Evolutionary conservation across 92 coral and sea anemone species (phyloP), one percentile per base, ranked within the genome.

Genomic region (Porites lobata): DNA sequence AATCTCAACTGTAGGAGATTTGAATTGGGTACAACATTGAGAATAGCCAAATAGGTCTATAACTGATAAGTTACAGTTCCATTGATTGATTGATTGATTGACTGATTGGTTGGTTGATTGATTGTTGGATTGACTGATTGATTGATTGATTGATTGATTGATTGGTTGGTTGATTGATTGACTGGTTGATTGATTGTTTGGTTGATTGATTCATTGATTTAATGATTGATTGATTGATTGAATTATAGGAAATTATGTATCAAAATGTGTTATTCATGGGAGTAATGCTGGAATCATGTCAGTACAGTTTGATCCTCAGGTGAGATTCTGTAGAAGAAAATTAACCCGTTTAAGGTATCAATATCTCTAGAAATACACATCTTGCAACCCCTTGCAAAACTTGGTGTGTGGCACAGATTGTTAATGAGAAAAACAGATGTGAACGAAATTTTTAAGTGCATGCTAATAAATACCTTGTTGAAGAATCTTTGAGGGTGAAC

Each of bases 281-380:
- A 88, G 99, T 64, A 94, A 97, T 75, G 96, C 94, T 51, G 98
- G 98, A 47, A 92, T 97, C 71, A 96, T 94, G 80, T 97, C 99
- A 4, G 95, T 97, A 38, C 96, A 97, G 80, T 94, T 96, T 76
- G 99, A 96, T 77, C 89, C 94, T 20, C 99, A 92, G 98, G 99
- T 97, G 19, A 53, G 89, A 50, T 50, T 26, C 57, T 22, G n/a
- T 9, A 6, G 29, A 14, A 1, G 21, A 11, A 22, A 56, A 56
- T 10, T 56, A 56, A 38, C 47, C 47, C 0, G 47, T 38, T 38
- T 38, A 38, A 38, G 47, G 15, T 10, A 12, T 56, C 61, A 56
- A 10, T 56, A 9, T 56, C 15, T 56, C 2, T 56, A 56, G 61
- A 4, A 38, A 38, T 38, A 38, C 6, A 38, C 0, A 38, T 38